These are phyloP conservation scores for Syngnathus acus DNA, from an alignment of 2,797 vertebrate species.

Conservation along the genomic window DNA sequence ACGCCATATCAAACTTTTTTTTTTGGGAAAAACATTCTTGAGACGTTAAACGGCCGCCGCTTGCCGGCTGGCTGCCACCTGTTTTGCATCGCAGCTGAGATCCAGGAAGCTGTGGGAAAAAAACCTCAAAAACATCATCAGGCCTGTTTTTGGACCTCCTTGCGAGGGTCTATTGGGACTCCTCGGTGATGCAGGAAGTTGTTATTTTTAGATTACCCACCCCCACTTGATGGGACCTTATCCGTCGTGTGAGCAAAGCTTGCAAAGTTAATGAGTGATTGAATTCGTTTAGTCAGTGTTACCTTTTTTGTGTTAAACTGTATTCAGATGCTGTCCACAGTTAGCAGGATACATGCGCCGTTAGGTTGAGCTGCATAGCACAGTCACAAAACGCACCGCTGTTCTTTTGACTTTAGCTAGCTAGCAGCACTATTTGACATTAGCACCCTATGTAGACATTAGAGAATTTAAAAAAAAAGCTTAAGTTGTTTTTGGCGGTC, in stretches of 20 bases:
- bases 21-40: conserved; percentile 3
- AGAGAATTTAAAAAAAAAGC: too few species aligned
- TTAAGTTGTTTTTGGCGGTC: not conserved
- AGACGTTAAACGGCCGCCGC: conserved; percentile 5
- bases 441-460: not conserved
- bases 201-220: not conserved
- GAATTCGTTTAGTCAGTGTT: not conserved
- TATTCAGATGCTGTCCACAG: too few species aligned
- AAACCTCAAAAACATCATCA: conserved; percentile 69
- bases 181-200: not conserved
- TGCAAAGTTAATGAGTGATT: not conserved
- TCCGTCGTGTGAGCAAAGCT: too few species aligned
- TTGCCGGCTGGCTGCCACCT: conserved; percentile 52
- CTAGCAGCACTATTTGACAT: not conserved
- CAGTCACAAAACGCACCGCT: too few species aligned
- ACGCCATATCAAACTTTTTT: not conserved
- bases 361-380: too few species aligned
- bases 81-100: conserved; percentile 61
- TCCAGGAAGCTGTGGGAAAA: conserved; percentile 61
- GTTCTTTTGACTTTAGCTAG: too few species aligned
- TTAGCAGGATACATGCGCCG: too few species aligned
- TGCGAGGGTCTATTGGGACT: not conserved
- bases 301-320: not conserved
- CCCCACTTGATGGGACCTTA: not conserved
- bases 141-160: conserved; percentile 21